Evolutionary conservation across 2,888 invertebrate species (phyloP).

Genomic region (Amphipyra tragopoginis): DNA sequence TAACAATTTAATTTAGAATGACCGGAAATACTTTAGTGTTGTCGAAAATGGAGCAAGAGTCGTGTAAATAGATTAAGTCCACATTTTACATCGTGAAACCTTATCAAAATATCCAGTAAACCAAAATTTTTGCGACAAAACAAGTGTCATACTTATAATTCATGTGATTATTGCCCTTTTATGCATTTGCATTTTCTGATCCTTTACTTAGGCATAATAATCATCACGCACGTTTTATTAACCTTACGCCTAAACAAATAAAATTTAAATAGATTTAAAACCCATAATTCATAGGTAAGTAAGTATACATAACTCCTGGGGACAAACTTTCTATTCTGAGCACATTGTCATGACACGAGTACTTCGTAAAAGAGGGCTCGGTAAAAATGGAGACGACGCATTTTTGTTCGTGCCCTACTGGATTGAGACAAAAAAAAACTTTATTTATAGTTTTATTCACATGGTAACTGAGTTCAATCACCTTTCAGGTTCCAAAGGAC

Average conservation of each 20-base stretch:
- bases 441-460: constrained; percentile 43
- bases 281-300: background rate
- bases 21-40: constrained; percentile 68
- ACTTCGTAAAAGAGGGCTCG: constrained; percentile 20
- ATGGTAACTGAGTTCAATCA: constrained; percentile 58
- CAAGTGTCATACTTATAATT: constrained; percentile 22
- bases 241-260: background rate
- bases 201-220: constrained; percentile 1
- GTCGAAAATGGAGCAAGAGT: constrained; percentile 60
- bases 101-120: constrained; percentile 1
- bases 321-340: constrained; percentile 17
- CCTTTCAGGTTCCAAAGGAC: constrained; percentile 47
- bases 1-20: constrained; percentile 66
- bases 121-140: constrained; percentile 6
- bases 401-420: constrained; percentile 14
- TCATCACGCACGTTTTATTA: background rate
- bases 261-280: constrained; percentile 12
- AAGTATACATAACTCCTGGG: background rate
- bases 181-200: constrained; percentile 21
- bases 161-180: constrained; percentile 17
- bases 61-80: constrained; percentile 24
- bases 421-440: constrained; percentile 2
- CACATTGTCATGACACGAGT: background rate
- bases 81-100: constrained; percentile 3
- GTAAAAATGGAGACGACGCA: constrained; percentile 18